Evolutionary conservation across 2,797 vertebrate species (phyloP).

Genomic region (Antrozous pallidus): DNA sequence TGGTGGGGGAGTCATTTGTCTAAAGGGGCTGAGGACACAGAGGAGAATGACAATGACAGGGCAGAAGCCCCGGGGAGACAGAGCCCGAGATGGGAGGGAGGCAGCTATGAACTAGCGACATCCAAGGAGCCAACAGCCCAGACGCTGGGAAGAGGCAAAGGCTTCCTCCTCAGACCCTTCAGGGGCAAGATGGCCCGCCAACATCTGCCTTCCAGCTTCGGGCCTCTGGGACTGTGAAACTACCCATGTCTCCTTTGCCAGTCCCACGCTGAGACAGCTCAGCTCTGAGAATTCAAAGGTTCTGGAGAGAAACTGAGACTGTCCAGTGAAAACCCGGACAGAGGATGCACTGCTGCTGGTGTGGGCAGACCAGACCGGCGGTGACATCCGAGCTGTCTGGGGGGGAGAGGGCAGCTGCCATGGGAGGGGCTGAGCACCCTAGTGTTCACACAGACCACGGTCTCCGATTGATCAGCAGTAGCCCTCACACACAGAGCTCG

Average conservation of each 20-base stretch:
- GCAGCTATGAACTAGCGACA: fast-evolving
- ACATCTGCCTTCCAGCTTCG: no score
- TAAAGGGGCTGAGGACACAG: neutral
- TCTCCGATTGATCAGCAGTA: fast-evolving
- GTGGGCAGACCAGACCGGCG: fast-evolving
- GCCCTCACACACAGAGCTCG: fast-evolving
- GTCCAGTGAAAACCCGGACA: neutral
- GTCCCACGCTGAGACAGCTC: neutral
- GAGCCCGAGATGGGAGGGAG: fast-evolving
- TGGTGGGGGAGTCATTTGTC: fast-evolving
- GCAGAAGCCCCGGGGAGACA: fast-evolving
- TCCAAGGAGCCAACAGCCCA: no score
- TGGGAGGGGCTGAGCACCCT: fast-evolving
- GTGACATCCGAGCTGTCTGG: fast-evolving
- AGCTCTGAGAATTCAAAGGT: fast-evolving
- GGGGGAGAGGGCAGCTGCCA: fast-evolving
- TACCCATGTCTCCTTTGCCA: fast-evolving
- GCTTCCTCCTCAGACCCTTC: no score
- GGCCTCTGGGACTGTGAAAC: neutral
- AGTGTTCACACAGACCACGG: fast-evolving
- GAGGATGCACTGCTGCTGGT: neutral
- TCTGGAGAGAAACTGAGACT: fast-evolving
- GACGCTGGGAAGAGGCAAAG: no score
- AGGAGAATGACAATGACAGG: fast-evolving
- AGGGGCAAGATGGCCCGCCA: fast-evolving